Conservation (phyloP, 2,113 vertebrate genomes). For the Paraplagusia blochii region DNA sequence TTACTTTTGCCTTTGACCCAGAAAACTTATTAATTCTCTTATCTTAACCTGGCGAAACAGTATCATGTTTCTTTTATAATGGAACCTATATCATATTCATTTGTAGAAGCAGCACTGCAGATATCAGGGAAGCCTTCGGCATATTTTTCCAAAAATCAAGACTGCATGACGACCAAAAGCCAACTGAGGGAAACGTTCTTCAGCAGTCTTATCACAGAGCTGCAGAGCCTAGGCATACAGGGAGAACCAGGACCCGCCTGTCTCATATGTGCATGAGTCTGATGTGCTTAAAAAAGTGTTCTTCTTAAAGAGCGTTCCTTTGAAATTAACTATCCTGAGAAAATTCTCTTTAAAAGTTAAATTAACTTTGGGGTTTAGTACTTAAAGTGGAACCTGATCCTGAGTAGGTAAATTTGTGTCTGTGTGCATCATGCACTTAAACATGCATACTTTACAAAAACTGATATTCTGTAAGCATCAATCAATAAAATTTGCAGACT, state of each 20-base stretch:
- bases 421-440: too few species aligned
- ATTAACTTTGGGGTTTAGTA: too few species aligned
- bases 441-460: too few species aligned
- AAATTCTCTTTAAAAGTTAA: too few species aligned
- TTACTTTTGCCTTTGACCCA: neutral
- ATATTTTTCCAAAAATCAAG: constrained; percentile 69
- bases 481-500: too few species aligned
- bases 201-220: constrained; percentile 48
- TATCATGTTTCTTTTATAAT: too few species aligned
- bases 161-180: constrained; percentile 63
- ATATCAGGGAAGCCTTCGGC: constrained; percentile 62
- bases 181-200: constrained; percentile 3
- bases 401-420: too few species aligned
- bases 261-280: constrained; percentile 55
- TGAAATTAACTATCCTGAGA: neutral
- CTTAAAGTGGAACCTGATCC: too few species aligned
- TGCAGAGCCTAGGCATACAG: fast-evolving
- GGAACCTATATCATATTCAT: neutral
- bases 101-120: constrained; percentile 18
- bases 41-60: too few species aligned
- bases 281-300: neutral
- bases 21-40: too few species aligned
- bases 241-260: constrained; percentile 14
- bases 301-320: neutral
- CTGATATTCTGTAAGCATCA: too few species aligned